Conservation (phyloP, 2,113 vertebrate genomes). For the Falco punctatus region DNA sequence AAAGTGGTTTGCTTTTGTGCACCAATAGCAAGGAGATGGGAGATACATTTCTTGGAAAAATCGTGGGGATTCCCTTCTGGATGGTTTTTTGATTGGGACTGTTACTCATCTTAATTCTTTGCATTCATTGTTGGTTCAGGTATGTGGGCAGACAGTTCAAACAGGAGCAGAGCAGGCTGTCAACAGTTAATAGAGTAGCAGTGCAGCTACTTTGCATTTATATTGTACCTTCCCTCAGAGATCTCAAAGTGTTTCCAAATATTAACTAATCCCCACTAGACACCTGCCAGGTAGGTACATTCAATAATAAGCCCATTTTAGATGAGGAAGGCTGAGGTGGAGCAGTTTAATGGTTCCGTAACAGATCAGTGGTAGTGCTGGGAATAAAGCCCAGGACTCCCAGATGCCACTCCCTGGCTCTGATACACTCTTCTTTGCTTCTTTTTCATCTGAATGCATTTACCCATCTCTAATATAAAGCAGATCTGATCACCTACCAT, state of each 20-base stretch:
- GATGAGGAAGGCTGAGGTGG: slow-evolving; percentile 29
- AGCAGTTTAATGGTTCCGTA: slow-evolving; percentile 1
- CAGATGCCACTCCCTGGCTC: not conserved
- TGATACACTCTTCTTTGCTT: not conserved
- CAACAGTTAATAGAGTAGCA: slow-evolving; percentile 37
- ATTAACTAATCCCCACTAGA: slow-evolving; percentile 48
- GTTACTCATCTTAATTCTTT: not conserved
- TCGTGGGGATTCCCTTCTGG: not conserved
- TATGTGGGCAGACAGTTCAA: not conserved
- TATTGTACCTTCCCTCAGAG: slow-evolving; percentile 58
- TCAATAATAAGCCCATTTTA: slow-evolving; percentile 48
- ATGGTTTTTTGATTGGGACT: not conserved
- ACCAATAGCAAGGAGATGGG: not conserved
- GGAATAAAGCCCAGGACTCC: slow-evolving; percentile 37
- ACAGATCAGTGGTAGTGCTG: slow-evolving; percentile 20
- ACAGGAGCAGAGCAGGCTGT: not conserved
- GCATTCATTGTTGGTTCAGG: not conserved
- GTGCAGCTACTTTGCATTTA: slow-evolving; percentile 52
- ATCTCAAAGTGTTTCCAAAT: slow-evolving; percentile 50
- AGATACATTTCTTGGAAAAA: not conserved
- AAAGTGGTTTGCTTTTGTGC: not conserved
- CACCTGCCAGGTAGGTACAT: slow-evolving; percentile 20
- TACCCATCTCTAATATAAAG: not conserved
- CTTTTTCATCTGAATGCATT: slow-evolving; percentile 18
- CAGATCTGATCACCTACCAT: slow-evolving; percentile 30